Conservation (phyloP, 2,797 vertebrate species). For the Tolypeutes matacus region DNA sequence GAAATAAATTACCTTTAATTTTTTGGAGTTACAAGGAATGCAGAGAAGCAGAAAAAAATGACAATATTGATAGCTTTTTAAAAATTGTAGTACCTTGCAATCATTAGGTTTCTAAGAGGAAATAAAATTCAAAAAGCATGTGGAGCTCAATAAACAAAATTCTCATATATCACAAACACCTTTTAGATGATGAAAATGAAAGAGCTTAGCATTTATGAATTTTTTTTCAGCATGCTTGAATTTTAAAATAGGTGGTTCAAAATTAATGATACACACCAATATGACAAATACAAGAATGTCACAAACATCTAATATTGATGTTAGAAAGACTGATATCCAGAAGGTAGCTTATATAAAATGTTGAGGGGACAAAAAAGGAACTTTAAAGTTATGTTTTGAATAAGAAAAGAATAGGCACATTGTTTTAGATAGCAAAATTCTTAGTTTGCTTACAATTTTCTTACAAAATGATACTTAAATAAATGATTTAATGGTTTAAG, state of each 20-base stretch:
- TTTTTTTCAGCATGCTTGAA: background rate
- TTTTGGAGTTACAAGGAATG: background rate
- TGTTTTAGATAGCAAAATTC: background rate
- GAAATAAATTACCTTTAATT: conserved; percentile 18
- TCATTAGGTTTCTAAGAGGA: background rate
- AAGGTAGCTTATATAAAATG: background rate
- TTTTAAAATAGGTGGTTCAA: conserved; percentile 32
- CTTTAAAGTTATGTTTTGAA: background rate
- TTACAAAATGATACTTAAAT: background rate
- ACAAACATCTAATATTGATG: background rate
- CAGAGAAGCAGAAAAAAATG: background rate
- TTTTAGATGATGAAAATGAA: background rate
- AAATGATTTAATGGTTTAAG: background rate
- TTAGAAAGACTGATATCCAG: background rate
- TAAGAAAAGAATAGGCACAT: background rate
- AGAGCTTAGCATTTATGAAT: background rate
- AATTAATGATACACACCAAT: background rate
- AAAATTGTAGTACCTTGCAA: background rate
- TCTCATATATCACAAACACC: background rate
- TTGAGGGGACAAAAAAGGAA: background rate
- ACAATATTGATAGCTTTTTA: background rate
- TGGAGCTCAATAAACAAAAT: background rate
- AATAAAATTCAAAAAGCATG: background rate
- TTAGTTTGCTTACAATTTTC: background rate
- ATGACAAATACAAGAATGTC: background rate